phyloP scores from a whole-genome alignment of 2,797 vertebrate species.

The Tenualosa thibaudeaui region DNA sequence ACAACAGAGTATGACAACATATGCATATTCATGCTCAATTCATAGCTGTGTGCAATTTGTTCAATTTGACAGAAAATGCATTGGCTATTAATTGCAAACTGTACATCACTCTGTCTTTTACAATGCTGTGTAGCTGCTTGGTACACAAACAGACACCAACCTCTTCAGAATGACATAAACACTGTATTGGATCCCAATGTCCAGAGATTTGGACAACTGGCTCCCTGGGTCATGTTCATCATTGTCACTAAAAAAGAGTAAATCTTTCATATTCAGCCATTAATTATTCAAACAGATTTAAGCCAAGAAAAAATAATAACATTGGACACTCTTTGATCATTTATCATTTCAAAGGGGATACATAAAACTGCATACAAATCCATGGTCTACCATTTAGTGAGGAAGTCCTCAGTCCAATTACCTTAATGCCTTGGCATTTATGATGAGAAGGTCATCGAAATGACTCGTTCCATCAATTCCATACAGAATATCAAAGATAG shows the following conservation, averaged over 20 bases:
- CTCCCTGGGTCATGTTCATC: constrained; percentile 43
- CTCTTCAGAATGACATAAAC: constrained; percentile 69
- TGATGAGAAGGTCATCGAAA: constrained; percentile 61
- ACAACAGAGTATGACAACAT: not conserved
- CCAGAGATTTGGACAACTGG: constrained; percentile 41
- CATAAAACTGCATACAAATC: too few species aligned
- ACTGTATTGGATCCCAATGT: constrained; percentile 77
- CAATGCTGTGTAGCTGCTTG: too few species aligned
- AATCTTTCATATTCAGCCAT: too few species aligned
- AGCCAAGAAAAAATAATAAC: too few species aligned
- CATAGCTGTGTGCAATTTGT: too few species aligned
- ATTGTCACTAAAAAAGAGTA: constrained; percentile 68
- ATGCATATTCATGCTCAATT: not conserved
- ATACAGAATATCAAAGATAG: constrained; percentile 71
- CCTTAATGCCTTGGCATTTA: constrained; percentile 78
- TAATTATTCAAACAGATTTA: too few species aligned
- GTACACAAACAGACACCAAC: constrained; percentile 45
- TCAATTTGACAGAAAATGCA: too few species aligned
- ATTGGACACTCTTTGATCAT: too few species aligned
- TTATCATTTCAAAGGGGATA: too few species aligned
- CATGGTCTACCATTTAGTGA: not conserved
- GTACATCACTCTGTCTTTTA: too few species aligned
- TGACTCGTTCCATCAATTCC: constrained; percentile 65
- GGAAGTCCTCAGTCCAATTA: constrained; percentile 45
- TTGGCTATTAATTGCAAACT: not conserved